A percentile compares a stretch with the other conserved stretches of the same genome.
These are phyloP conservation scores for Tachuris rubrigastra DNA, from an alignment of 2,113 vertebrate species.

Conservation along the genomic window DNA sequence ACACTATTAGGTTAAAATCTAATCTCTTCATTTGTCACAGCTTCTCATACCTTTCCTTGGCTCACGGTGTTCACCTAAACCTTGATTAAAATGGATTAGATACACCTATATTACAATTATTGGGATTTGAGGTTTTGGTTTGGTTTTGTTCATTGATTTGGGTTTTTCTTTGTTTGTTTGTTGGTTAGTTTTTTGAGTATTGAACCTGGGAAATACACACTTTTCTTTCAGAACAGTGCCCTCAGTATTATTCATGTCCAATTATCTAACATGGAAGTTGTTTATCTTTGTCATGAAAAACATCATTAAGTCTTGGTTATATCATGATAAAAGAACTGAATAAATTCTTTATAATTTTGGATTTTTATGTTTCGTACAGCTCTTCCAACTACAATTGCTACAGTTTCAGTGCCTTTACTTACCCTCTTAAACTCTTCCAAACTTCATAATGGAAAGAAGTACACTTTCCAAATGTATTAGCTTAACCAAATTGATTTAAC, in stretches of 20 bases:
- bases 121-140: neutral
- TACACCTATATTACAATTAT: neutral
- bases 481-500: neutral
- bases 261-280: neutral
- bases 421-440: neutral
- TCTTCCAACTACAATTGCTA: neutral
- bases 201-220: neutral
- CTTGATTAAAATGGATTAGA: neutral
- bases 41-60: neutral
- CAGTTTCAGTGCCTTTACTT: neutral
- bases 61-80: neutral
- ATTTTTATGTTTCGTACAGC: neutral
- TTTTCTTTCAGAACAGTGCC: neutral
- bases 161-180: neutral
- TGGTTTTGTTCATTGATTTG: neutral
- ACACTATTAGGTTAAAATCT: neutral
- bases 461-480: neutral
- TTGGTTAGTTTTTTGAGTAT: neutral
- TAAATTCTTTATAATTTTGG: neutral
- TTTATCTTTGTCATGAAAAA: neutral
- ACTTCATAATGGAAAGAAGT: neutral
- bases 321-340: neutral
- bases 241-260: neutral
- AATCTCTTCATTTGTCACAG: neutral
- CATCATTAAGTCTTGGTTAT: neutral